A percentile compares a stretch with the other conserved stretches of the same genome.
Conservation (phyloP, 2,888 invertebrate genomes). For the Tenthredo distinguenda region DNA sequence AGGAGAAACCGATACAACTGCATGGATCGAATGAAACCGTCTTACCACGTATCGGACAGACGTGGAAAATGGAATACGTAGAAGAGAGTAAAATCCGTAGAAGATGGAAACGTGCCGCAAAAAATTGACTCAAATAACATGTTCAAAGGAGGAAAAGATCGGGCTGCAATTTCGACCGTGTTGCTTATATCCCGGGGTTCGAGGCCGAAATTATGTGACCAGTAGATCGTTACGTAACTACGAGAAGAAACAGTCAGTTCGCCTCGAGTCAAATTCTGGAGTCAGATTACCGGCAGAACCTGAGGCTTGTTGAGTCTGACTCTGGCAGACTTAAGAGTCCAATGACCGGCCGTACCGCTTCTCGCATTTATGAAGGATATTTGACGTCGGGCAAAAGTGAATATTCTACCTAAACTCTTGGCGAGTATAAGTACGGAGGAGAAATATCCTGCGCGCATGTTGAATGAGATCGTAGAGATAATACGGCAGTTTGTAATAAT, state of each 20-base stretch:
- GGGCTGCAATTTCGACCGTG: conserved; percentile 43
- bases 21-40: neutral
- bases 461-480: neutral
- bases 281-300: conserved; percentile 42
- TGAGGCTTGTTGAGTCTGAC: conserved; percentile 47
- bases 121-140: neutral
- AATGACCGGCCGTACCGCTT: conserved; percentile 14
- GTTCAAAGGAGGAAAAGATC: neutral
- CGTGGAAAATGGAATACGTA: neutral
- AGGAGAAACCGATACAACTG: neutral
- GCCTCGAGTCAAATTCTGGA: conserved; percentile 37
- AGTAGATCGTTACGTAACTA: conserved; percentile 15
- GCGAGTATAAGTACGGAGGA: neutral
- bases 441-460: neutral
- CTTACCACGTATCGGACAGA: neutral
- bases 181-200: neutral
- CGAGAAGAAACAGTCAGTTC: conserved; percentile 7
- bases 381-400: neutral
- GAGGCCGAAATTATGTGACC: conserved; percentile 4
- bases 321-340: conserved; percentile 11
- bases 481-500: neutral
- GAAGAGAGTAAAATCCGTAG: neutral
- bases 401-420: neutral
- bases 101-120: neutral
- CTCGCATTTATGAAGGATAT: neutral